A percentile compares a stretch with the other conserved stretches of the same genome.
These are phyloP conservation scores for Nomada ferruginata DNA, from an alignment of 2,888 invertebrate species.

Conservation along the genomic window DNA sequence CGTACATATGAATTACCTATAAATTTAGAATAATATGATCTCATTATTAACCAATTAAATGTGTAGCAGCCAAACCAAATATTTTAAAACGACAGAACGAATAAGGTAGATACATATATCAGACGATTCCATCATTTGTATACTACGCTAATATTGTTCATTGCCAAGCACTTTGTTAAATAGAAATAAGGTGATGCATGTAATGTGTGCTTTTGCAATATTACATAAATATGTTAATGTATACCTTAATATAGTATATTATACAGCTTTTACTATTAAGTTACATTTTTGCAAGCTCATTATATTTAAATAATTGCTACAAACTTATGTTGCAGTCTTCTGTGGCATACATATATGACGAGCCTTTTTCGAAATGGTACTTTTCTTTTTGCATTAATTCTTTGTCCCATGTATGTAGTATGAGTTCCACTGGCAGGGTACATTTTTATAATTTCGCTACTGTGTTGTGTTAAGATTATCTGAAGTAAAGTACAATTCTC, in stretches of 20 bases:
- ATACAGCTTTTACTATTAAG: slow-evolving; percentile 39
- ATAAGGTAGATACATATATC: not conserved
- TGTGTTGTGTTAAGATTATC: too few species aligned
- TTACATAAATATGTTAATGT: not conserved
- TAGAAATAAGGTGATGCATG: slow-evolving; percentile 7
- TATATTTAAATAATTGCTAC: too few species aligned
- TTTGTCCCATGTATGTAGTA: too few species aligned
- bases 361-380: too few species aligned
- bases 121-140: not conserved
- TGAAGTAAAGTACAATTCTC: too few species aligned
- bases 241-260: not conserved
- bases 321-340: too few species aligned
- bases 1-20: not conserved
- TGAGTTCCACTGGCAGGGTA: too few species aligned
- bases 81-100: slow-evolving; percentile 1
- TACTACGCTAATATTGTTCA: not conserved
- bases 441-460: too few species aligned
- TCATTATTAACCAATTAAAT: not conserved
- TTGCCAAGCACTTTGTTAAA: slow-evolving; percentile 17
- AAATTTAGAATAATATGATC: not conserved
- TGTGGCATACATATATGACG: too few species aligned
- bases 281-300: slow-evolving; percentile 28
- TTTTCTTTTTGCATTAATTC: too few species aligned
- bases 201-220: not conserved
- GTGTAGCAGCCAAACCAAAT: not conserved